These are phyloP conservation scores for Drosophila sturtevanti DNA, from an alignment of 1,140 invertebrate genomes.

Conservation along the genomic window DNA sequence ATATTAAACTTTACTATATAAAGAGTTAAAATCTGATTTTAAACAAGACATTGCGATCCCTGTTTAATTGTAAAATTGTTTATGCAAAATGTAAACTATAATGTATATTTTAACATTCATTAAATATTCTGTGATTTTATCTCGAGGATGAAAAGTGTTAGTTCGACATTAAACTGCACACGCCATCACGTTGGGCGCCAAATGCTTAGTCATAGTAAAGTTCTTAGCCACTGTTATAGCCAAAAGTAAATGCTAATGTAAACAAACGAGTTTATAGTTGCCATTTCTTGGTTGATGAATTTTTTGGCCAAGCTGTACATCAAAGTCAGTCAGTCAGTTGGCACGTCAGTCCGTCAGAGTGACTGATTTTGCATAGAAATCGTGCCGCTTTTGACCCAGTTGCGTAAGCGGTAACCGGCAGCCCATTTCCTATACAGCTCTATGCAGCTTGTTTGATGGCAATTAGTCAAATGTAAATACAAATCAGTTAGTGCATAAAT, in stretches of 20 bases:
- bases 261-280: background rate
- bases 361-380: slow-evolving; percentile 37
- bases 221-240: background rate
- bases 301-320: slow-evolving; percentile 58
- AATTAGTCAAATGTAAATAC: slow-evolving; percentile 60
- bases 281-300: slow-evolving; percentile 26
- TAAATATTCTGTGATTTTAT: too few species aligned
- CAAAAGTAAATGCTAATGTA: background rate
- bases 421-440: slow-evolving; percentile 64
- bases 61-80: too few species aligned
- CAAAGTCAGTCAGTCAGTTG: slow-evolving; percentile 40
- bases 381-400: slow-evolving; percentile 63
- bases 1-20: too few species aligned
- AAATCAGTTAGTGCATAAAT: slow-evolving; percentile 15
- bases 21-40: too few species aligned
- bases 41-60: too few species aligned
- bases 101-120: too few species aligned
- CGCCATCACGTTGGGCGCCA: too few species aligned
- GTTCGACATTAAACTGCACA: too few species aligned
- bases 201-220: too few species aligned
- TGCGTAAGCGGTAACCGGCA: slow-evolving; percentile 62
- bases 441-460: slow-evolving; percentile 37
- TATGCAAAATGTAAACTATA: too few species aligned
- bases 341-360: background rate
- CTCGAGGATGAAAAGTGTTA: too few species aligned